Evolutionary conservation across 2,797 vertebrate species (phyloP).

Genomic region (Hypotaenidia okinawae): DNA sequence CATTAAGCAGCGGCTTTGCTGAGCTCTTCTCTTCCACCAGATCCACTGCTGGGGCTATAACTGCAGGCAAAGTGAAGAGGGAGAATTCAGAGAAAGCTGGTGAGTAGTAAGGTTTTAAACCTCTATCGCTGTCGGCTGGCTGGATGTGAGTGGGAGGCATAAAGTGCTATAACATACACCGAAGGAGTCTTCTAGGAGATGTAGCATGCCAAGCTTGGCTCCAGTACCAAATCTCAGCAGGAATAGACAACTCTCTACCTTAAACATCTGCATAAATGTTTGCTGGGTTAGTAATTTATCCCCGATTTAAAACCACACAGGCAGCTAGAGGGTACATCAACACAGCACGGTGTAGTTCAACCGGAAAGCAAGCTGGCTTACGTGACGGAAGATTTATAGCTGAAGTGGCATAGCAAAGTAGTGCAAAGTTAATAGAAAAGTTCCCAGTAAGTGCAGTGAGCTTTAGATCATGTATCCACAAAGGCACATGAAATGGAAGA

Average conservation of each 20-base stretch:
- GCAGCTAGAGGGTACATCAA: not conserved
- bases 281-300: not conserved
- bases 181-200: not conserved
- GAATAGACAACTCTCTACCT: not conserved
- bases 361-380: not conserved
- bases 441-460: not conserved
- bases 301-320: not conserved
- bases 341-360: accelerated
- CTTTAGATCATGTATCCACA: not conserved
- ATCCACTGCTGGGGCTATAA: not conserved
- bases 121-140: accelerated
- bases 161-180: accelerated
- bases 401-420: not conserved
- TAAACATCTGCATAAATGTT: not conserved
- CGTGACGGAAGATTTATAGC: not conserved
- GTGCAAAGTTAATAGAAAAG: not conserved
- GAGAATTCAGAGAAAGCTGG: not conserved
- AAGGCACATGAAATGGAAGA: not conserved
- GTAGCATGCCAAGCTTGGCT: not conserved
- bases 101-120: not conserved
- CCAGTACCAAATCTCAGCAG: not conserved
- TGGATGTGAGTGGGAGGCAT: accelerated
- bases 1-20: not conserved
- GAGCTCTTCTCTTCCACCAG: not conserved
- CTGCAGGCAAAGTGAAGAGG: not conserved